Evolutionary conservation across 2,113 vertebrate species (phyloP).

Genomic region (Oncorhynchus tshawytscha): DNA sequence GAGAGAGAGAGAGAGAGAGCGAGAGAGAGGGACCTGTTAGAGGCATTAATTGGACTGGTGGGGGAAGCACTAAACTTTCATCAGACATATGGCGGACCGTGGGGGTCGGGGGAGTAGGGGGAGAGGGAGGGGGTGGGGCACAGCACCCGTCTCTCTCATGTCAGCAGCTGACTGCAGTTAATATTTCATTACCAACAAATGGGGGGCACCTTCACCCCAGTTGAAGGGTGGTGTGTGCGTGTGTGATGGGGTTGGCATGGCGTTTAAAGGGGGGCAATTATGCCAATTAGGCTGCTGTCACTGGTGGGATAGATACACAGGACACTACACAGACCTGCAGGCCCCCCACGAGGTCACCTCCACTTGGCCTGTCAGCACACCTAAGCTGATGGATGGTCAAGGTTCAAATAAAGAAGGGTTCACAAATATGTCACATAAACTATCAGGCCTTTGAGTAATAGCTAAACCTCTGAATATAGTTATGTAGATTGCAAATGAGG

Average conservation of each 20-base stretch:
- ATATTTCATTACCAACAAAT: constrained; percentile 75
- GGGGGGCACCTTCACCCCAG: constrained; percentile 47
- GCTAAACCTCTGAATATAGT: not conserved
- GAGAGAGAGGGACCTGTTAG: constrained; percentile 47
- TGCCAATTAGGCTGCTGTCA: constrained; percentile 8
- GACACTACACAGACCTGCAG: not conserved
- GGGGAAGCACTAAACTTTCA: constrained; percentile 22
- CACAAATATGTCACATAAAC: not conserved
- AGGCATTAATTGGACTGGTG: constrained; percentile 31
- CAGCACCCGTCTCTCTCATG: constrained; percentile 56
- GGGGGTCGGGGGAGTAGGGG: not conserved
- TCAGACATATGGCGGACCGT: constrained; percentile 40
- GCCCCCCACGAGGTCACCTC: no score
- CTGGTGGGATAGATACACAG: constrained; percentile 22
- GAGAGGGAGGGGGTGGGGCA: constrained; percentile 10
- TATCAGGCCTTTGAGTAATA: not conserved
- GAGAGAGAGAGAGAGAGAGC: constrained; percentile 17
- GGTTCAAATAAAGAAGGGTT: no score
- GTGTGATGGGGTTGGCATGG: constrained; percentile 1
- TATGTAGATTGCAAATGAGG: no score
- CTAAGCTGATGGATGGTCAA: not conserved
- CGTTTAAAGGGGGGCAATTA: constrained; percentile 3
- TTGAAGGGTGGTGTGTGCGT: constrained; percentile 17
- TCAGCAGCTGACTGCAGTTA: constrained; percentile 75
- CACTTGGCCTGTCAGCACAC: not conserved